phyloP scores from a whole-genome alignment of 2,888 invertebrate genomes.

The Colletes collaris region DNA sequence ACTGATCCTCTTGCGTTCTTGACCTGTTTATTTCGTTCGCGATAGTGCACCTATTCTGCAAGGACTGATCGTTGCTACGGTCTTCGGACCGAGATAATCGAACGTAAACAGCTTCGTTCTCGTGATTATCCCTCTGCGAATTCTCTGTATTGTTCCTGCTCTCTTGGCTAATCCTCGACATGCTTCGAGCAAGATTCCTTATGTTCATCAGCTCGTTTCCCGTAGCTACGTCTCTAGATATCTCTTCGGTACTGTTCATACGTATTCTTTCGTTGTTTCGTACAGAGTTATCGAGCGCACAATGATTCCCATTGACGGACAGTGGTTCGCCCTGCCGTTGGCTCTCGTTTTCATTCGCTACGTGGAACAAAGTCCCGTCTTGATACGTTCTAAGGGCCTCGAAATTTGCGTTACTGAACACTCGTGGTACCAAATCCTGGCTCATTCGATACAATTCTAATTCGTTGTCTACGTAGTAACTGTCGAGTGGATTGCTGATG shows the following conservation, averaged over 20 bases:
- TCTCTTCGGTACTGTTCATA: conserved; percentile 32
- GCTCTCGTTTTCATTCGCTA: conserved; percentile 50
- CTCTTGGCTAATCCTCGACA: conserved; percentile 61
- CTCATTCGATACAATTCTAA: conserved; percentile 62
- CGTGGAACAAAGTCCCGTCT: conserved; percentile 56
- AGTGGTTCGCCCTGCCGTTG: conserved; percentile 21
- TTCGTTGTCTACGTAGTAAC: conserved; percentile 77
- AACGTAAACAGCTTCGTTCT: no score
- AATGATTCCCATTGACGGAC: conserved; percentile 44
- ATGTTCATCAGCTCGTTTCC: conserved; percentile 72
- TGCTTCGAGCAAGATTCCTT: conserved; percentile 69
- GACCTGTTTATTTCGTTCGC: conserved; percentile 42
- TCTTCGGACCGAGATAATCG: no score
- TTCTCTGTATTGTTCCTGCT: conserved; percentile 48
- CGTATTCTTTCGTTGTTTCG: conserved; percentile 59
- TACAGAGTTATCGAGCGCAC: conserved; percentile 25
- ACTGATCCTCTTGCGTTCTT: conserved; percentile 36
- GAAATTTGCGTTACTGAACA: conserved; percentile 58
- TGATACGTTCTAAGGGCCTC: conserved; percentile 56
- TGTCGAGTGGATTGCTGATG: conserved; percentile 78
- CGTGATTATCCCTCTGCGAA: conserved; percentile 40
- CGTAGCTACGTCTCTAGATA: conserved; percentile 30
- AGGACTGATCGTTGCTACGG: conserved; percentile 3
- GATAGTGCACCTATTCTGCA: conserved; percentile 39
- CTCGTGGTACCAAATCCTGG: conserved; percentile 56